These are phyloP conservation scores for Mormyrus lacerda DNA, from an alignment of 2,113 vertebrate genomes.

Conservation along the genomic window DNA sequence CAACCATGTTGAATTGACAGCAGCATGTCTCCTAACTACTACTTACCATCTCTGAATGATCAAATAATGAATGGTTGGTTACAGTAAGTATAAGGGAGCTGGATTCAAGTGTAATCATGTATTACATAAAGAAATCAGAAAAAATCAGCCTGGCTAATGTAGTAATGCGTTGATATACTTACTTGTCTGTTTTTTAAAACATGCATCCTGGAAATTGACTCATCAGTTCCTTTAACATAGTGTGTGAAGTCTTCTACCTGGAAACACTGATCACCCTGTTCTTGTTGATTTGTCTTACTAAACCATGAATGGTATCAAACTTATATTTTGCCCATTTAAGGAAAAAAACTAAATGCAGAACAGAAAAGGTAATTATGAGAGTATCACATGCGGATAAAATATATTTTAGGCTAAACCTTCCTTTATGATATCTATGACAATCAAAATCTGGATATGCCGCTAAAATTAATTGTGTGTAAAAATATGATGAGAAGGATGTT, in stretches of 20 bases:
- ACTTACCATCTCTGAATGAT: neutral
- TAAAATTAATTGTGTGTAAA: neutral
- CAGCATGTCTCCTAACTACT: neutral
- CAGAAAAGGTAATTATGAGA: neutral
- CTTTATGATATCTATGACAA: neutral
- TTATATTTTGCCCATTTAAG: neutral
- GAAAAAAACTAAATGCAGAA: neutral
- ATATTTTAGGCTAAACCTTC: neutral
- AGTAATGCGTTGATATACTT: neutral
- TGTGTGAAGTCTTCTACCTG: neutral
- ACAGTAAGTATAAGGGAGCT: neutral
- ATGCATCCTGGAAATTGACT: neutral
- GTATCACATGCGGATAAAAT: neutral
- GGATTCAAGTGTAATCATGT: neutral
- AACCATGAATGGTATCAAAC: neutral
- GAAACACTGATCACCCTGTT: neutral
- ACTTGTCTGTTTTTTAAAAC: neutral
- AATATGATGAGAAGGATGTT: neutral
- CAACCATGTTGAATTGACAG: neutral
- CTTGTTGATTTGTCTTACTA: neutral
- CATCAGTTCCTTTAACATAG: neutral
- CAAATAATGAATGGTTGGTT: neutral
- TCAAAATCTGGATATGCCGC: neutral
- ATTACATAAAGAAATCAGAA: neutral
- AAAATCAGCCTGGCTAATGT: neutral